A percentile compares a stretch with the other conserved stretches of the same genome.
These are phyloP conservation scores for Sweltsa coloradensis DNA, from an alignment of 1,140 invertebrate species.

Conservation along the genomic window DNA sequence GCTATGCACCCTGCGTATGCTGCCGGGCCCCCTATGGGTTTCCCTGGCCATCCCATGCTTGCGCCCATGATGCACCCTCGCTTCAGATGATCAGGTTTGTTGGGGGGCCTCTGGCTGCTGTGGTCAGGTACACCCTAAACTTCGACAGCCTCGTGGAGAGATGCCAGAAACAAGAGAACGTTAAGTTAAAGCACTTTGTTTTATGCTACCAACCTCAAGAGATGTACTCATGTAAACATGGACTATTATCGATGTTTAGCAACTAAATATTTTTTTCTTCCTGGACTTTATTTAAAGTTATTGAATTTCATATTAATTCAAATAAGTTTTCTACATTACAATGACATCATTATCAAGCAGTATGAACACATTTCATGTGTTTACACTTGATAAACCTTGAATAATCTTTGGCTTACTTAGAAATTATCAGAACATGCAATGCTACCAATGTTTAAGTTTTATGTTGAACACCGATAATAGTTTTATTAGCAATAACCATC, in stretches of 20 bases:
- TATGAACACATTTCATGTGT: no score
- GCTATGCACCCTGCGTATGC: slow-evolving; percentile 48
- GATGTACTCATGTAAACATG: not conserved
- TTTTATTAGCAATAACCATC: no score
- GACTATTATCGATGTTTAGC: slow-evolving; percentile 1
- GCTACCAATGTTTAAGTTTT: no score
- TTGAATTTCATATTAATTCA: not conserved
- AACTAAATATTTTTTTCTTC: not conserved
- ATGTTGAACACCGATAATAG: no score
- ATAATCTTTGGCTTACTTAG: no score
- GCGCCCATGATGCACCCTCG: slow-evolving; percentile 60
- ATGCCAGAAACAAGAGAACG: not conserved
- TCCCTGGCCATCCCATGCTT: slow-evolving; percentile 44
- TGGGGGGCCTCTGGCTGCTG: slow-evolving; percentile 14
- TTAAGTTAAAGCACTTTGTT: not conserved
- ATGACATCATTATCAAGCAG: no score
- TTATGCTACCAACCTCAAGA: not conserved
- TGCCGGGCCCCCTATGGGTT: slow-evolving; percentile 40
- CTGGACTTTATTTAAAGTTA: not conserved
- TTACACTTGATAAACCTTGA: no score
- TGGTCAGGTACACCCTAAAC: slow-evolving; percentile 8
- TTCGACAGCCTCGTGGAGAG: not conserved
- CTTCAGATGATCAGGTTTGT: slow-evolving; percentile 55
- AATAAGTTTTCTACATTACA: no score
- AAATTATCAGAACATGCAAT: no score